These are phyloP conservation scores for Drosophila sp. DNA, from an alignment of 1,140 invertebrate species.

Conservation along the genomic window DNA sequence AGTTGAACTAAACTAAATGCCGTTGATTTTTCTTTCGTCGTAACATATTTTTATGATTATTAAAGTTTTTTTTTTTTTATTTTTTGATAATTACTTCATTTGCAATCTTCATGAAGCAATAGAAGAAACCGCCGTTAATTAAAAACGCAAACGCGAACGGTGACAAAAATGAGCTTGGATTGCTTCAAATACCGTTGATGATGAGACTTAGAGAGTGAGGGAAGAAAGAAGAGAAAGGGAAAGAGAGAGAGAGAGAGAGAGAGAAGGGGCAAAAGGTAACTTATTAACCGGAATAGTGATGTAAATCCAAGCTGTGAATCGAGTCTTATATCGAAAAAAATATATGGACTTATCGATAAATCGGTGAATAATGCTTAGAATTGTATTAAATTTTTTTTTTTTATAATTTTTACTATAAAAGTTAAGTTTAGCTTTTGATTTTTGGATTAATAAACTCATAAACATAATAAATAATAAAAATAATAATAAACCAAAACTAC, in stretches of 20 bases:
- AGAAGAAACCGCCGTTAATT: constrained; percentile 77
- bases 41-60: constrained; percentile 51
- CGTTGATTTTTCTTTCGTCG: constrained; percentile 59
- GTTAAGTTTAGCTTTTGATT: too few species aligned
- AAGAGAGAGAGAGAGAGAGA: constrained; percentile 18
- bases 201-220: not conserved
- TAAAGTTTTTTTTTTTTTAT: constrained; percentile 37
- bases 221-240: constrained; percentile 13
- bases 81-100: constrained; percentile 78
- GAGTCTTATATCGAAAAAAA: too few species aligned
- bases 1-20: constrained; percentile 56
- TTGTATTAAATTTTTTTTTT: too few species aligned
- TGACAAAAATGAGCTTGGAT: constrained; percentile 56
- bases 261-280: not conserved
- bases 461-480: too few species aligned
- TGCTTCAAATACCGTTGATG: constrained; percentile 15
- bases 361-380: too few species aligned
- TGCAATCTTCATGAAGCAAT: constrained; percentile 78
- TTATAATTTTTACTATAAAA: too few species aligned
- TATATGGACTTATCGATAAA: too few species aligned
- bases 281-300: not conserved
- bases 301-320: too few species aligned
- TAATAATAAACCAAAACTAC: too few species aligned
- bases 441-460: too few species aligned
- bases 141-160: constrained; percentile 73